Evolutionary conservation across 2,888 invertebrate genomes (phyloP), one percentile per base, ranked within the genome.

Genomic region (Drosophila pseudotalamancana): DNA sequence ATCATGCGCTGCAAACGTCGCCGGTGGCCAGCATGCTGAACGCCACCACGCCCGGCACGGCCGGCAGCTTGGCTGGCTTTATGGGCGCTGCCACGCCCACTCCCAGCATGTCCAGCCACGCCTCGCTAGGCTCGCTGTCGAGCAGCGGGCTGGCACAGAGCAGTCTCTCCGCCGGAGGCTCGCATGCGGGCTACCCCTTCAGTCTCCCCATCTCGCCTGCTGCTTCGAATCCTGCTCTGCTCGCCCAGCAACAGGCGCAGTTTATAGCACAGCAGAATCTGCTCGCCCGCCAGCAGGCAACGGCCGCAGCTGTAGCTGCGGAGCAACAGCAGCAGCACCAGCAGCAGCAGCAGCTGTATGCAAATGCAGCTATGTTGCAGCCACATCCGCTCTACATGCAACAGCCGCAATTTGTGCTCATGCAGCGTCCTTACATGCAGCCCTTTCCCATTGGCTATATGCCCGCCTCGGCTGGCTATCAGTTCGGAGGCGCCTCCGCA

Each of bases 251-350:
- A 72, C 92, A 92, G 77, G 93, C 93, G 1, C 93, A 93, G 88
- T 92, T 93, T 70, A 95, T 95, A 88, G 95, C 95, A 49, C 95
- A 95, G 88, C 95, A 95, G 88, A 95, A 92, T 91, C 92, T 95
- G 40, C 90, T 95, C 60, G 94, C 94, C 45, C 92, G 93, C 3
- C 95, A 95, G 78, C 94, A 94, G 89, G 94, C 94, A 85, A 94
- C 94, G 78, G 92, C 92, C 4, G 94, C 94, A 78, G 92, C 92
- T 4, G 93, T 94, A 40, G 91, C 89, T 12, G 91, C 90, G 0
- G 91, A 68, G 72, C 87, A 87, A 29, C 90, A n/a, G n/a, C n/a
- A n/a, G n/a, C n/a, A n/a, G n/a, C n/a, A n/a, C n/a, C n/a, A 42
- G 6, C 40, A 90, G 42, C 84, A 83, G 21, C 86, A 89, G 23